Conservation (phyloP, 1,140 invertebrate genomes). For the Magallana angulata region DNA sequence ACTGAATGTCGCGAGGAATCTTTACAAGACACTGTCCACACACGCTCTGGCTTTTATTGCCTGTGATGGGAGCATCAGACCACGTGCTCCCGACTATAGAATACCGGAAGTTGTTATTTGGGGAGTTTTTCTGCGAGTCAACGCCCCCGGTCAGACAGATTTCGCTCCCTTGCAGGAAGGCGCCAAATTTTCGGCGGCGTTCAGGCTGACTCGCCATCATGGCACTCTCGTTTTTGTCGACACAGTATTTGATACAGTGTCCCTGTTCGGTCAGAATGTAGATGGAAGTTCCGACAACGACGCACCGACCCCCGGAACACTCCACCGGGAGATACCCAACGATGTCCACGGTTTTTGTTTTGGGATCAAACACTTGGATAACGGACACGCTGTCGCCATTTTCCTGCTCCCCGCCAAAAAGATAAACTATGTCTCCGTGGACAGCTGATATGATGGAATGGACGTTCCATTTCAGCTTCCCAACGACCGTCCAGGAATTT, state of each 20-base stretch:
- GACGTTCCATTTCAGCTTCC: slow-evolving; percentile 8
- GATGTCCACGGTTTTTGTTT: background rate
- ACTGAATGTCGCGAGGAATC: background rate
- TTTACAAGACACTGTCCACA: slow-evolving; percentile 21
- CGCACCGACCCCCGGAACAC: slow-evolving; percentile 1
- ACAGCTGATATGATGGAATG: background rate
- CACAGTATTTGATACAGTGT: slow-evolving; percentile 23
- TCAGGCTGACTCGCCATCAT: background rate
- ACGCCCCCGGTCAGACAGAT: background rate
- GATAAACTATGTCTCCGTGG: background rate
- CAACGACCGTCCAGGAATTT: slow-evolving; percentile 10
- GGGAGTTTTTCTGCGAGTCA: background rate
- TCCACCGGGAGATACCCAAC: slow-evolving; percentile 4
- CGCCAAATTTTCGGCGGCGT: background rate
- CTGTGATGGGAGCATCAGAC: background rate
- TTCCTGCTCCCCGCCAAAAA: slow-evolving; percentile 20
- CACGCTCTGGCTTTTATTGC: background rate
- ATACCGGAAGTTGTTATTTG: background rate
- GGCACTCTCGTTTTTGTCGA: background rate
- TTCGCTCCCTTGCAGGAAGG: background rate
- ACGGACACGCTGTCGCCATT: background rate
- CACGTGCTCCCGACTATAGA: background rate
- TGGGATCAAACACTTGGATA: slow-evolving; percentile 28
- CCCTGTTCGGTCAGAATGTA: slow-evolving; percentile 30
- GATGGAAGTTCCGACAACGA: background rate